phyloP scores from a whole-genome alignment of 2,797 vertebrate species.

The Sardinella longiceps region DNA sequence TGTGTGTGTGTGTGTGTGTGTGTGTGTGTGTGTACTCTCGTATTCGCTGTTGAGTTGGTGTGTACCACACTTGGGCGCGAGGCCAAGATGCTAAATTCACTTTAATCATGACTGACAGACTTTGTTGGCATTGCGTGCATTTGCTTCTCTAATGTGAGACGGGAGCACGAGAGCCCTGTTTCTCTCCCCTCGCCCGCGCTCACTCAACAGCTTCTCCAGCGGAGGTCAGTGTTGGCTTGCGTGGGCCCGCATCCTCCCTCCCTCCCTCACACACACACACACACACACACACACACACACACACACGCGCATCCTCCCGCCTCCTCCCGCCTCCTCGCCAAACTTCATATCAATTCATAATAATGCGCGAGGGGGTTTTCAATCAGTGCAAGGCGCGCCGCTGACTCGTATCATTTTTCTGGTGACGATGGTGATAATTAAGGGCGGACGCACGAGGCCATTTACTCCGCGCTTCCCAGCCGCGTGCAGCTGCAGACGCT shows the following conservation, averaged over 20 bases:
- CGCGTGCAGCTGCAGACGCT: background rate
- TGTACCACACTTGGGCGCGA: no score
- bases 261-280: no score
- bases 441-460: background rate
- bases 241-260: background rate
- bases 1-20: no score
- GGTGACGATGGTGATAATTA: background rate
- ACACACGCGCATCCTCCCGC: no score
- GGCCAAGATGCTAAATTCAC: no score
- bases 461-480: background rate
- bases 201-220: background rate
- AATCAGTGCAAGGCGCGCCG: background rate
- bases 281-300: no score
- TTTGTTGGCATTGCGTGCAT: no score
- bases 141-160: no score
- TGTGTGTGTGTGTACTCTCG: no score
- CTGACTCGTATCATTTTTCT: background rate
- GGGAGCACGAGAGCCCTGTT: no score
- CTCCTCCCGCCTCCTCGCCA: background rate
- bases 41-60: background rate
- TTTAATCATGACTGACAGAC: no score
- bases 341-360: background rate
- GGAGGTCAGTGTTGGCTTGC: background rate
- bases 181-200: background rate
- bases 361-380: background rate